phyloP scores from a whole-genome alignment of 2,888 invertebrate species.

The Orchesellides sinensis region DNA sequence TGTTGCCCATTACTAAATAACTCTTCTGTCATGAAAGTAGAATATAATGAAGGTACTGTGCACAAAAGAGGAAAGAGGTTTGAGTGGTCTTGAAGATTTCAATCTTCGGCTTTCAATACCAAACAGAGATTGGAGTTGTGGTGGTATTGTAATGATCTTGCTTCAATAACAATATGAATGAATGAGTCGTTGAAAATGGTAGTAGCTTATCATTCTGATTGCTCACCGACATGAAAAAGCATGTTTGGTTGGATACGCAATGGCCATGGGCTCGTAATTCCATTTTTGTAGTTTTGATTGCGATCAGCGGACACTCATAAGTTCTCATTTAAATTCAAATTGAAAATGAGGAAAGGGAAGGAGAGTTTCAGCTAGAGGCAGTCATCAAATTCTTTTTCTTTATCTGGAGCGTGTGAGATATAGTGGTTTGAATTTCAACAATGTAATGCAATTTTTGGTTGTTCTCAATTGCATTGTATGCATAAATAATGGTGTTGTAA shows the following conservation, averaged over 20 bases:
- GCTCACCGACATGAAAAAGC: not conserved
- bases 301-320: too few relatives aligned
- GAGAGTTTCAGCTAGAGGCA: not conserved
- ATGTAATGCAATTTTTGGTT: not conserved
- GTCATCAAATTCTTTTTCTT: too few relatives aligned
- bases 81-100: constrained; percentile 54
- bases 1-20: not conserved
- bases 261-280: not conserved
- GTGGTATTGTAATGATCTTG: constrained; percentile 3
- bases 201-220: not conserved
- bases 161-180: too few relatives aligned
- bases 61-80: not conserved
- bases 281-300: constrained; percentile 19
- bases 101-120: constrained; percentile 48
- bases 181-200: not conserved
- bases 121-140: not conserved
- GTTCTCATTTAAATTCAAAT: not conserved
- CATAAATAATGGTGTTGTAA: too few relatives aligned
- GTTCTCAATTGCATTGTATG: not conserved
- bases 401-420: too few relatives aligned
- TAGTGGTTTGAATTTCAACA: not conserved
- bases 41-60: not conserved
- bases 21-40: not conserved
- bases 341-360: not conserved
- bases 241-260: not conserved